Base-by-base conservation (phyloP, 2,113 vertebrate genomes). In the Dicentrarchus labrax region DNA sequence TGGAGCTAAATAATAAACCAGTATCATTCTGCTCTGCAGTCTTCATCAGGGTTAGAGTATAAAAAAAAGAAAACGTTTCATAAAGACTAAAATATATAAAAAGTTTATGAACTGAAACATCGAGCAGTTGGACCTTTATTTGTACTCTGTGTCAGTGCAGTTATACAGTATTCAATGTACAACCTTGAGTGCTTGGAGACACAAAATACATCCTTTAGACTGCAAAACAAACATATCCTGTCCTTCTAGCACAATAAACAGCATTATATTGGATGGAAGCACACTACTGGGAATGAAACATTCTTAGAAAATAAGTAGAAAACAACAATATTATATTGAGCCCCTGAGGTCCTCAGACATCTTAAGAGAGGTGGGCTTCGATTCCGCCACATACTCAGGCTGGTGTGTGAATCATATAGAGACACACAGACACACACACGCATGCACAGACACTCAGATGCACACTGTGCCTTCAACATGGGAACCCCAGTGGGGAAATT, bases 201-300 rank as follows among this genome's bases (percentile, higher is more conserved):
- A 90, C 87, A 84, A 89, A 94, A 91, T 78, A 88, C 88, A 92
- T 92, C 82, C 82, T 90, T 93, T 87, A 80, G 78, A 83, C 74
- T 67, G 76, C 80, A 91, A 91, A 90, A 90, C 91, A 93, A 92
- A 92, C 88, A 86, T 66, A 80, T 83, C 64, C 90, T 91, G 82
- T 91, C 89, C 88, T 92, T 89, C 85, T 76, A 89, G 89, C 84
- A 85, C 90, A 89, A 86, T 91, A 93, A 94, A 92, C 86, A 87
- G 73, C 86, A 84, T 87, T 90, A 89, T 87, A 91, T 91, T 90
- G 88, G 88, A 86, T 88, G 78, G 85, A 89, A 90, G 90, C 82
- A 81, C 90, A 87, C 93, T 53, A 83, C 71, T 89, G 93, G 91
- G 93, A 94, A 85, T 74, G 83, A 57, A 90, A 88, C 71, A 82